Evolutionary conservation across 2,797 vertebrate species (phyloP).

Genomic region (Crocidura indochinensis): DNA sequence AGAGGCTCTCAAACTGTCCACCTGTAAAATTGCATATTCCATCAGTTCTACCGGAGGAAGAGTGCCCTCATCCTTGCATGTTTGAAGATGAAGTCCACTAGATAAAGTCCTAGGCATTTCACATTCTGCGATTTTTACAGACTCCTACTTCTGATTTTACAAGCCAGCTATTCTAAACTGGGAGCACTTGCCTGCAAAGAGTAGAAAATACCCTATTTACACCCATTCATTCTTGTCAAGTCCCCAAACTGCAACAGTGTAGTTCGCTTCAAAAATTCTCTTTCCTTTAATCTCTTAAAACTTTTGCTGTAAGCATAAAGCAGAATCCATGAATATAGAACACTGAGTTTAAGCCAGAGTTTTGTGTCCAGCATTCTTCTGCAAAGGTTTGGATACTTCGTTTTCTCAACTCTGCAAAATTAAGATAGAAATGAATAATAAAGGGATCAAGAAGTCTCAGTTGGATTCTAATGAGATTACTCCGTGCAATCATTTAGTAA

Average conservation of each 20-base stretch:
- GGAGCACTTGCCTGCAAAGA: neutral
- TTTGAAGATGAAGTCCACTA: neutral
- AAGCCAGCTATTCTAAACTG: neutral
- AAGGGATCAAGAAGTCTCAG: neutral
- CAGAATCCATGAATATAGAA: neutral
- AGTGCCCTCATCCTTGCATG: neutral
- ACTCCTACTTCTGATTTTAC: neutral
- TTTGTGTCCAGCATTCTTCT: neutral
- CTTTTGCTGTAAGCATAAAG: neutral
- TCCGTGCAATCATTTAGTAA: neutral
- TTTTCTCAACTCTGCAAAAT: conserved; percentile 53
- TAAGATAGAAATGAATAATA: neutral
- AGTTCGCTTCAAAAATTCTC: neutral
- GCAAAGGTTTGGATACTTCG: neutral
- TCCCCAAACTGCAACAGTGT: neutral
- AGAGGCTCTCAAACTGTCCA: neutral
- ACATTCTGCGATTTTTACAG: neutral
- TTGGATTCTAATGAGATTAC: neutral
- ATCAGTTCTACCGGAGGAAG: neutral
- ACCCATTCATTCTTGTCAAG: neutral
- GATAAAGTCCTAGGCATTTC: neutral
- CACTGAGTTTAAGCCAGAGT: neutral
- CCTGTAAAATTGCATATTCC: neutral
- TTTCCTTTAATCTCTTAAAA: neutral
- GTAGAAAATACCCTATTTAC: neutral